Evolutionary conservation across 2,888 invertebrate species (phyloP).

Genomic region (Aplocera efformata): DNA sequence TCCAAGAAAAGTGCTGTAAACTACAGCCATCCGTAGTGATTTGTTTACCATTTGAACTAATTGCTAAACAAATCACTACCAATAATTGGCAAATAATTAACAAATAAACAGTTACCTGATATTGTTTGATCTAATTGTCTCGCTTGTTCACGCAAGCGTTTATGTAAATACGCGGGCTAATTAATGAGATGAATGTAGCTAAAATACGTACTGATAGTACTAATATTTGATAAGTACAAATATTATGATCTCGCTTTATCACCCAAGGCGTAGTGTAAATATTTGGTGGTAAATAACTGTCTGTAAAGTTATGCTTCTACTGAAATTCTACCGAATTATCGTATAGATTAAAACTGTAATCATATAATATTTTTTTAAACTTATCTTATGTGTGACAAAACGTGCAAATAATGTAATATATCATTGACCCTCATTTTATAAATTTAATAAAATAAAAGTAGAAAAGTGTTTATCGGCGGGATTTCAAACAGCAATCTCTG

Average conservation of each 20-base stretch:
- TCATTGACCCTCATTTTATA: too few species aligned
- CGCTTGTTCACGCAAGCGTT: conserved; percentile 56
- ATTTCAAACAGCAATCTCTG: too few species aligned
- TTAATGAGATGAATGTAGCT: conserved; percentile 72
- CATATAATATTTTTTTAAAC: too few species aligned
- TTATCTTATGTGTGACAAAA: too few species aligned
- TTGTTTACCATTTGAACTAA: background rate
- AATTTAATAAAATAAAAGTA: too few species aligned
- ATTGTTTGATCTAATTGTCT: conserved; percentile 65
- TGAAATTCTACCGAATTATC: too few species aligned
- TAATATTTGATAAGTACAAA: conserved; percentile 55
- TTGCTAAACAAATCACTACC: conserved; percentile 1
- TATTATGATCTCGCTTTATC: conserved; percentile 26
- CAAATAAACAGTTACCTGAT: conserved; percentile 51
- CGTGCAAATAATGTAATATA: too few species aligned
- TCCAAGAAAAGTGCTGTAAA: too few species aligned
- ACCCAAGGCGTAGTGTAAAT: conserved; percentile 34
- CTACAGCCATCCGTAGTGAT: too few species aligned
- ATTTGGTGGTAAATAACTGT: conserved; percentile 36
- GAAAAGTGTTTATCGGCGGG: too few species aligned
- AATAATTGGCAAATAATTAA: conserved; percentile 5
- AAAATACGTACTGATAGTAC: conserved; percentile 58
- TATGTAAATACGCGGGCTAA: conserved; percentile 68
- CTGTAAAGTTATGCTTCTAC: background rate
- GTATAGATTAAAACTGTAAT: too few species aligned